phyloP scores from a whole-genome alignment of 2,113 vertebrate species.

The Anseranas semipalmata region DNA sequence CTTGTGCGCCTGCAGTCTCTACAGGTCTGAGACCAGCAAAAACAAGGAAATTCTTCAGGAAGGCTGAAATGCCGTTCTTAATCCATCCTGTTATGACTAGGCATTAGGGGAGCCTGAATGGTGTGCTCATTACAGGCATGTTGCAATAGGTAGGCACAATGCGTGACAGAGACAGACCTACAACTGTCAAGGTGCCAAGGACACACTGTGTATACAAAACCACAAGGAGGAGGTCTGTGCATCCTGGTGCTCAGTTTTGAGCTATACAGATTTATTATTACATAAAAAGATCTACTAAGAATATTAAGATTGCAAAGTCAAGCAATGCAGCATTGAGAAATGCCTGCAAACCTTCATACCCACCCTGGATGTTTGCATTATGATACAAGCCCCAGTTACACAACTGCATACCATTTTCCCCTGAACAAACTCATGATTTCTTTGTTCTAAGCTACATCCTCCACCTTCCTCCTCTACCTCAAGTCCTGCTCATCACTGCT shows the following conservation, averaged over 20 bases:
- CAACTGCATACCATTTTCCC: conserved; percentile 9
- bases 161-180: conserved; percentile 21
- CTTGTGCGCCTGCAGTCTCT: not conserved
- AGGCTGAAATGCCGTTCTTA: conserved; percentile 68
- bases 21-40: conserved; percentile 16
- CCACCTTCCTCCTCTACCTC: not conserved
- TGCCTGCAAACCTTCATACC: conserved; percentile 13
- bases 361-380: conserved; percentile 5
- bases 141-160: conserved; percentile 63
- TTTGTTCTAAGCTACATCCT: conserved; percentile 6
- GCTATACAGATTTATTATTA: not conserved
- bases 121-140: conserved; percentile 43
- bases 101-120: conserved; percentile 56
- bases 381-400: conserved; percentile 36
- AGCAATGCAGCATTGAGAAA: not conserved
- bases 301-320: not conserved
- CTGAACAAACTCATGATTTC: not conserved
- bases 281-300: not conserved
- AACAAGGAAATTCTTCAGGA: conserved; percentile 66
- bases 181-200: conserved; percentile 61
- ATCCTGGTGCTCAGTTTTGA: not conserved
- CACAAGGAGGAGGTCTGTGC: not conserved
- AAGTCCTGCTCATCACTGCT: not conserved
- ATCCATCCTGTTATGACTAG: conserved; percentile 69
- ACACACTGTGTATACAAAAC: conserved; percentile 7